These are phyloP conservation scores for Diadophis punctatus DNA, from an alignment of 2,113 vertebrate genomes.

Conservation along the genomic window DNA sequence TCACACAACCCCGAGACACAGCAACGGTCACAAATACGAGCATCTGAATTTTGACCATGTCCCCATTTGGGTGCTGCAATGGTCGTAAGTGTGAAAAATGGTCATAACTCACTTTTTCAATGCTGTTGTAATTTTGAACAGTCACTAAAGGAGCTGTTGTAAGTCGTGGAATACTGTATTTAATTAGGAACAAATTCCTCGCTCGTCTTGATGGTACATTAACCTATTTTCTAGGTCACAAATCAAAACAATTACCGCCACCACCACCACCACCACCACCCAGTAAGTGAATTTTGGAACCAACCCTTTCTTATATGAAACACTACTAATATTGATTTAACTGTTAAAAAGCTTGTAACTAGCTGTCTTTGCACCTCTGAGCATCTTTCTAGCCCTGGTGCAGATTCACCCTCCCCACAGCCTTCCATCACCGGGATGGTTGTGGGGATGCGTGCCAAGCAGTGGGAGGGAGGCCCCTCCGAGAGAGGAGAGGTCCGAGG, in stretches of 20 bases:
- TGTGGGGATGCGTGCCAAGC: background rate
- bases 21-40: no score
- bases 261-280: no score
- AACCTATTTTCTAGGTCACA: background rate
- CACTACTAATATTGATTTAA: background rate
- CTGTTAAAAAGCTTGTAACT: background rate
- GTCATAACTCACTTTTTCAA: no score
- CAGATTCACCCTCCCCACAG: background rate
- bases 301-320: background rate
- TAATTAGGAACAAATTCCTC: background rate
- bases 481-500: background rate
- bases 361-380: background rate
- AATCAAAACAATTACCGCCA: background rate
- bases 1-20: no score
- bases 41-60: no score
- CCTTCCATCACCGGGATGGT: background rate
- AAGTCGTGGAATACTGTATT: background rate
- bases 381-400: background rate
- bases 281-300: background rate
- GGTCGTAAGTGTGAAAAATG: no score
- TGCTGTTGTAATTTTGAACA: no score
- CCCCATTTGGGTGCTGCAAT: no score
- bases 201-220: background rate
- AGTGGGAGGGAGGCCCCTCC: background rate
- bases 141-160: no score